phyloP scores from a whole-genome alignment of 2,797 vertebrate species.

The Argya squamiceps region DNA sequence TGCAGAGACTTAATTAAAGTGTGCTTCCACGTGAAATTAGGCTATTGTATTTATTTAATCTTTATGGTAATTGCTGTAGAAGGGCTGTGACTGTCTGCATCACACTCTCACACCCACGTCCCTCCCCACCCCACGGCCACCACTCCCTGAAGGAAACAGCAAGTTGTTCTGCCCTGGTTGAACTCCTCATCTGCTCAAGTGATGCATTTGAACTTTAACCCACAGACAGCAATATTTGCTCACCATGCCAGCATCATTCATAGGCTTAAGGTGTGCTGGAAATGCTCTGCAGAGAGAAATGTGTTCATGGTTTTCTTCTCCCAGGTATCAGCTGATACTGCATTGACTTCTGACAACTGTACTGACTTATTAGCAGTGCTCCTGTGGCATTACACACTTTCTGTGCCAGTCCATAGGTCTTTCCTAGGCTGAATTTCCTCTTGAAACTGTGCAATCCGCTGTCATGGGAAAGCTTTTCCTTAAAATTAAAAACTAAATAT shows the following conservation, averaged over 20 bases:
- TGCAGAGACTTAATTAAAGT: conserved; percentile 62
- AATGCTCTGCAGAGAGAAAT: not conserved
- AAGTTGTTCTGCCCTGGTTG: not conserved
- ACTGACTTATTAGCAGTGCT: not conserved
- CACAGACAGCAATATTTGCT: conserved; percentile 44
- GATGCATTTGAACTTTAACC: conserved; percentile 67
- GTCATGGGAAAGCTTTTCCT: not conserved
- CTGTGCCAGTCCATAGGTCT: not conserved
- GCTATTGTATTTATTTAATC: conserved; percentile 67
- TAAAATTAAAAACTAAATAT: not conserved
- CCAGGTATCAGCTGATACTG: not conserved
- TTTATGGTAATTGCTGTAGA: conserved; percentile 20
- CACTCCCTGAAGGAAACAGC: conserved; percentile 1
- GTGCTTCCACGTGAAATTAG: conserved; percentile 56
- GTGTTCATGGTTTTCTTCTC: not conserved
- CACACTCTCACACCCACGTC: conserved; percentile 19
- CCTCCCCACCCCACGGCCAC: not conserved
- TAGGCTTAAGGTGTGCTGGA: not conserved
- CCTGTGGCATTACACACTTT: not conserved
- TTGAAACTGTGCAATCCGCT: not conserved
- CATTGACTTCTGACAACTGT: not conserved
- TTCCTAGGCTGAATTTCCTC: not conserved
- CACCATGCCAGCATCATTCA: not conserved
- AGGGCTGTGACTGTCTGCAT: conserved; percentile 37
- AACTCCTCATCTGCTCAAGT: conserved; percentile 15